A percentile compares a stretch with the other conserved stretches of the same genome.
phyloP scores from a whole-genome alignment of 2,888 invertebrate genomes.

The Microplitis deprimator region DNA sequence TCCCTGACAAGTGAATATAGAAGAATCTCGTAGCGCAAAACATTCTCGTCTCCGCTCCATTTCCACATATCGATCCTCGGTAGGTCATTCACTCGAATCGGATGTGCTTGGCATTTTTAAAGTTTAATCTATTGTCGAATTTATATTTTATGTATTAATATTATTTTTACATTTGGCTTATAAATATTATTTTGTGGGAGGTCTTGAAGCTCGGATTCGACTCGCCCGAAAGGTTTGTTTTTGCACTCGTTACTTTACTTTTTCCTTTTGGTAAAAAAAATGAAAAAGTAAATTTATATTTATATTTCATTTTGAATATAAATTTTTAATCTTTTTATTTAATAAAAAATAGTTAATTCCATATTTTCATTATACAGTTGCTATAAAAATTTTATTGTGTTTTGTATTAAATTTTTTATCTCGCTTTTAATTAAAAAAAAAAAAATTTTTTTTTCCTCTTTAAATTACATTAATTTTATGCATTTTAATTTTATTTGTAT shows the following conservation, averaged over 20 bases:
- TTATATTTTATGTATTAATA: not conserved
- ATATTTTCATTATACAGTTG: not conserved
- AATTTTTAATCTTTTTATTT: not conserved
- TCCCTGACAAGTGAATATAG: conserved; percentile 1
- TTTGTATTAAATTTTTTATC: not conserved
- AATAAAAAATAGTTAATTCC: not conserved
- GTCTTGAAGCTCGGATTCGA: no score
- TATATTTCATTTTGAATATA: no score
- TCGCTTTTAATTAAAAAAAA: not conserved
- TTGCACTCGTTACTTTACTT: no score
- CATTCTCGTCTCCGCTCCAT: conserved; percentile 8
- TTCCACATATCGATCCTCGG: conserved; percentile 20
- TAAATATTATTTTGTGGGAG: not conserved
- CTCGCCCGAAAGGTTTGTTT: no score
- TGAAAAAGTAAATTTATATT: no score
- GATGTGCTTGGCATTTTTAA: not conserved
- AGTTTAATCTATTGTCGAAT: not conserved
- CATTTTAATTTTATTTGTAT: not conserved
- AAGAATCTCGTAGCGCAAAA: not conserved
- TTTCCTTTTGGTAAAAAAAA: no score
- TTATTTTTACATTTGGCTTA: not conserved
- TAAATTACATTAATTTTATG: not conserved
- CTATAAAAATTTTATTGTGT: not conserved
- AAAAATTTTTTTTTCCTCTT: not conserved
- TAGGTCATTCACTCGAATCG: conserved; percentile 19